A percentile compares a stretch with the other conserved stretches of the same genome.
These are phyloP conservation scores for Clarias platycephalus DNA, from an alignment of 2,797 vertebrate species.

Conservation along the genomic window DNA sequence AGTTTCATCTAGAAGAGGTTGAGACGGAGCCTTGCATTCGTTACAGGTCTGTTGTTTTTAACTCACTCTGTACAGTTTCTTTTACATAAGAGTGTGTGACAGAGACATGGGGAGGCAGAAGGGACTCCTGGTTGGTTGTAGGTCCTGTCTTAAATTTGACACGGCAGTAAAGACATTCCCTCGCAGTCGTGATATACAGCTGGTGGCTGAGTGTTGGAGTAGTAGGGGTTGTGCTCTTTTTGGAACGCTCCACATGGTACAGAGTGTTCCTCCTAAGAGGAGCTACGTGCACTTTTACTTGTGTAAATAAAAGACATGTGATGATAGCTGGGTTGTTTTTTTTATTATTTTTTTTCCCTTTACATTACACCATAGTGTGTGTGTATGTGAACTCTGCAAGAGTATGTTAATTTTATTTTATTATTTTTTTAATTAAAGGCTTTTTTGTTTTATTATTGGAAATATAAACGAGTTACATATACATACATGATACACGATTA, in stretches of 20 bases:
- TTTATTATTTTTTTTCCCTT: not conserved
- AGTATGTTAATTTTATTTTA: not conserved
- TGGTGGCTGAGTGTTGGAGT: not conserved
- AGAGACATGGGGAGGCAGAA: not conserved
- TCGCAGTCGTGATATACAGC: slow-evolving; percentile 30
- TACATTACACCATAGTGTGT: not conserved
- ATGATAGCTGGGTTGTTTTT: not conserved
- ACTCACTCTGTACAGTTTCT: not conserved
- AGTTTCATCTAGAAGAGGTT: slow-evolving; percentile 92
- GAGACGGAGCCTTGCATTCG: slow-evolving; percentile 83
- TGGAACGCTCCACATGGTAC: slow-evolving; percentile 52
- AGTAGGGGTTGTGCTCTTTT: slow-evolving; percentile 22
- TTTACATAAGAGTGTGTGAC: not conserved
- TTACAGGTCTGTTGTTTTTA: slow-evolving; percentile 74
- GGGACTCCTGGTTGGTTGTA: too few relatives aligned
- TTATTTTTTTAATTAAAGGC: too few relatives aligned
- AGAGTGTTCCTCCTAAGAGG: slow-evolving; percentile 13
- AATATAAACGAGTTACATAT: too few relatives aligned
- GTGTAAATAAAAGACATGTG: slow-evolving; percentile 48
- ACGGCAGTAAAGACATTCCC: slow-evolving; percentile 43
- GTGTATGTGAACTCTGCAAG: too few relatives aligned
- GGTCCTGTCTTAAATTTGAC: slow-evolving; percentile 63
- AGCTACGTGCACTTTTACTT: slow-evolving; percentile 4
- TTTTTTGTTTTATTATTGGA: too few relatives aligned
- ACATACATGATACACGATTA: too few relatives aligned